Evolutionary conservation across 2,797 vertebrate species (phyloP).

Genomic region (Petrocephalus schoutedeni): DNA sequence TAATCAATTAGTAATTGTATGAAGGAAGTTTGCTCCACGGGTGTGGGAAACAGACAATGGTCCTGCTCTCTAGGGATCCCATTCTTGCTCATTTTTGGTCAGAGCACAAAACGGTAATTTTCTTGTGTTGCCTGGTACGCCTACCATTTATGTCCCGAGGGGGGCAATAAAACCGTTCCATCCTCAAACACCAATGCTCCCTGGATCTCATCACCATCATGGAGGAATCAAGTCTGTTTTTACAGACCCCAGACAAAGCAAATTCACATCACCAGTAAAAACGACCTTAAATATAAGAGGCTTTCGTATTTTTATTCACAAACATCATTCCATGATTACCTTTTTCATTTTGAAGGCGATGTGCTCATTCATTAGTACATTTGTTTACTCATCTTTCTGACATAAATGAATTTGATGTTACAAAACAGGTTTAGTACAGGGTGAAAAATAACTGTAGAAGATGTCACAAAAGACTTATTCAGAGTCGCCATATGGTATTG

Average conservation of each 20-base stretch:
- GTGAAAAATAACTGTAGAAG: background rate
- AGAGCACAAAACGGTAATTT: background rate
- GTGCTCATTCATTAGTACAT: background rate
- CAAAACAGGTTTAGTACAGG: background rate
- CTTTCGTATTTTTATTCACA: background rate
- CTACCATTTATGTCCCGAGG: background rate
- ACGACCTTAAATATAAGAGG: background rate
- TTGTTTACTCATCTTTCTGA: background rate
- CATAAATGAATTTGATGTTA: conserved; percentile 7
- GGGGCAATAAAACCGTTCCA: background rate
- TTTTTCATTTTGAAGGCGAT: background rate
- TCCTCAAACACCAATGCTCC: background rate
- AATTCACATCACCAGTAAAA: background rate
- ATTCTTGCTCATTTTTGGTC: background rate
- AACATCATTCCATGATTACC: background rate
- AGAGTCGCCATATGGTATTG: background rate
- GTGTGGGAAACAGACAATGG: background rate
- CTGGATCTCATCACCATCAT: background rate
- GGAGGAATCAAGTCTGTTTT: background rate
- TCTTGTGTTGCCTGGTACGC: background rate
- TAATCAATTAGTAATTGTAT: conserved; percentile 3
- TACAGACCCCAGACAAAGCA: background rate
- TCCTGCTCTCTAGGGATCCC: background rate
- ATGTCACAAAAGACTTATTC: conserved; percentile 5
- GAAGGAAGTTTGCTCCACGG: background rate